Conservation (phyloP, 2,113 vertebrate genomes). For the Pica pica region DNA sequence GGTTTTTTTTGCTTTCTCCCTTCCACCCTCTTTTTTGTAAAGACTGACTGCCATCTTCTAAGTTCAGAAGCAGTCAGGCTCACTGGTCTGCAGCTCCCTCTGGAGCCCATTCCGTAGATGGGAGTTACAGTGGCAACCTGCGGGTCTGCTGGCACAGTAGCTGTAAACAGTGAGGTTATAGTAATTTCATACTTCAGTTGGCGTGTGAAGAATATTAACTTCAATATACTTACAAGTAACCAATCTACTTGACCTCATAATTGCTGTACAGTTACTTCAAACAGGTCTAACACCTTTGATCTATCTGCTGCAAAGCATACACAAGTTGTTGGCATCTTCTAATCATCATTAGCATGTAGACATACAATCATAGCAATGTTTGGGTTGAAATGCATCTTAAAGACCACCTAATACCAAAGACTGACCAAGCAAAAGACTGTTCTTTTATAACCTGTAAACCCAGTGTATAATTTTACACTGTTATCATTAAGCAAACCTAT, state of each 20-base stretch:
- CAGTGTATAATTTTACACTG: background rate
- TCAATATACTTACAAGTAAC: background rate
- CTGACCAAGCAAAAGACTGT: background rate
- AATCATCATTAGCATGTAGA: background rate
- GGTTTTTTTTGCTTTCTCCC: rapidly evolving
- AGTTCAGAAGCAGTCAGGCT: background rate
- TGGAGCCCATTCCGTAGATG: background rate
- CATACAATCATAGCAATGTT: background rate
- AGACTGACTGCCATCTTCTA: background rate
- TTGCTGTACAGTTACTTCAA: background rate
- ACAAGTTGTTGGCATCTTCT: background rate
- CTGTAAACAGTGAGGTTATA: background rate
- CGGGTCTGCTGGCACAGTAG: background rate
- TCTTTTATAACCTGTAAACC: background rate
- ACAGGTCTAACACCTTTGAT: background rate
- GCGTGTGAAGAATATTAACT: background rate
- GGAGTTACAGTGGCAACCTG: background rate
- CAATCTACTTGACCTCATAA: background rate
- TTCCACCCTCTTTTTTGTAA: background rate
- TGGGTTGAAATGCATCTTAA: background rate
- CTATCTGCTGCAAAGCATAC: background rate
- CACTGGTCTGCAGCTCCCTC: background rate
- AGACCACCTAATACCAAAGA: background rate
- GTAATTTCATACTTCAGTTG: background rate
- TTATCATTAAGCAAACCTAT: background rate